phyloP scores from a whole-genome alignment of 1,140 invertebrate genomes.

The Drosophila pachea region DNA sequence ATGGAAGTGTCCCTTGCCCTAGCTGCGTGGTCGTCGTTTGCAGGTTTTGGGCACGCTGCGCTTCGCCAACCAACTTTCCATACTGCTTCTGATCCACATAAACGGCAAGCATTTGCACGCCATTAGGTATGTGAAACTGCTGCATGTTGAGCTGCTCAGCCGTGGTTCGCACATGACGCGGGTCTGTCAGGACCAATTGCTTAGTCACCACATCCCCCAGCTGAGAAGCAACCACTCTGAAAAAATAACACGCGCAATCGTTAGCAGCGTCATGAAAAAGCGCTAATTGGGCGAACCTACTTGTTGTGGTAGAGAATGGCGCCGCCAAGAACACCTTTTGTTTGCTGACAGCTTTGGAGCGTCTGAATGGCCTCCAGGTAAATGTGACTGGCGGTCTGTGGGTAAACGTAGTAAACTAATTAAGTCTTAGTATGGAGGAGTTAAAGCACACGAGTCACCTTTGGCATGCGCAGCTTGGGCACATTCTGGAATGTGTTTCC shows the following conservation, averaged over 20 bases:
- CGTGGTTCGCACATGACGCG: constrained; percentile 88
- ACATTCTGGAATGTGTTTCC: constrained; percentile 89
- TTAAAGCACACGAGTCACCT: constrained; percentile 80
- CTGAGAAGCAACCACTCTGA: constrained; percentile 88
- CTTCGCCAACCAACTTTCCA: constrained; percentile 77
- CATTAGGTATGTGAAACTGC: constrained; percentile 86
- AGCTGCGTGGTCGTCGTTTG: constrained; percentile 60
- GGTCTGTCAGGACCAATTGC: constrained; percentile 88
- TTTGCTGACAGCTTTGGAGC: constrained; percentile 87
- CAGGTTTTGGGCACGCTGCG: constrained; percentile 69
- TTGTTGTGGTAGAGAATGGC: constrained; percentile 90
- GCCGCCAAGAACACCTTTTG: constrained; percentile 86
- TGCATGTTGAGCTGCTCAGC: constrained; percentile 83
- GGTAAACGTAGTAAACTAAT: constrained; percentile 3
- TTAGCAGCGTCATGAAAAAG: background rate
- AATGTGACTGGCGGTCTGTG: constrained; percentile 87
- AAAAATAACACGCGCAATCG: background rate
- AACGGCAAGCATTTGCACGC: constrained; percentile 88
- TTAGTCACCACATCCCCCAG: constrained; percentile 87
- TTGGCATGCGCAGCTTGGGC: constrained; percentile 87
- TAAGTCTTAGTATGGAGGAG: background rate
- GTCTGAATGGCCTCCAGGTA: constrained; percentile 90
- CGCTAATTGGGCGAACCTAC: constrained; percentile 79
- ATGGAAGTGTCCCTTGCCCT: constrained; percentile 50
- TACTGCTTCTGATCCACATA: constrained; percentile 85